phyloP scores from a whole-genome alignment of 1,140 invertebrate species.

The Oedothorax gibbosus region DNA sequence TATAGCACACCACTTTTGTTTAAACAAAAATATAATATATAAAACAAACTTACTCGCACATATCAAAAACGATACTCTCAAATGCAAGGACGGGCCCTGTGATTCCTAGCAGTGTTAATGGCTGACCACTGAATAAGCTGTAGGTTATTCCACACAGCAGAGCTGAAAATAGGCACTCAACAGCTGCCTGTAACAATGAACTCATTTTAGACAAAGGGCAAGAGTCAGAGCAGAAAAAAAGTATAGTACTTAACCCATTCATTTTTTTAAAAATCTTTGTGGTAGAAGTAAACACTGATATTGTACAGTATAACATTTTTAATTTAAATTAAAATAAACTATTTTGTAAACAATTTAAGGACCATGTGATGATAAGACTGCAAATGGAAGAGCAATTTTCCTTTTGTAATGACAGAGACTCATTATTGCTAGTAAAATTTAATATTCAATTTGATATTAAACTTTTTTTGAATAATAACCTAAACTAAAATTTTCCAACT shows the following conservation, averaged over 20 bases:
- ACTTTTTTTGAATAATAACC: too few relatives aligned
- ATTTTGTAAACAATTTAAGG: too few relatives aligned
- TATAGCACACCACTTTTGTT: background rate
- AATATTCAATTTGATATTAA: too few relatives aligned
- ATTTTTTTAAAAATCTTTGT: background rate
- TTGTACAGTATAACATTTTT: background rate
- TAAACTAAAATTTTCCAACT: too few relatives aligned
- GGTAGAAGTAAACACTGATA: background rate
- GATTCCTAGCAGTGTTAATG: conserved; percentile 69
- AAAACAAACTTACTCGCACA: conserved; percentile 65
- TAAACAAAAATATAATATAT: conserved; percentile 23
- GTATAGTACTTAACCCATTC: background rate
- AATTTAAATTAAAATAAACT: too few relatives aligned
- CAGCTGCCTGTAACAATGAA: conserved; percentile 64
- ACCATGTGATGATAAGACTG: too few relatives aligned
- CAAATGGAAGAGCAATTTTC: too few relatives aligned
- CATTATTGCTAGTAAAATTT: too few relatives aligned
- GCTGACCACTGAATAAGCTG: conserved; percentile 70
- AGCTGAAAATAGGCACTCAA: conserved; percentile 69
- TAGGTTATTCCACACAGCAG: conserved; percentile 69
- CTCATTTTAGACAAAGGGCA: background rate
- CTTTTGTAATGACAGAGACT: too few relatives aligned
- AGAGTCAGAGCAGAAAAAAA: background rate
- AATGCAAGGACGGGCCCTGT: conserved; percentile 71
- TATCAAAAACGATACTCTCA: conserved; percentile 69